These are phyloP conservation scores for Nomada hirtipes DNA, from an alignment of 2,888 invertebrate genomes.

Conservation along the genomic window DNA sequence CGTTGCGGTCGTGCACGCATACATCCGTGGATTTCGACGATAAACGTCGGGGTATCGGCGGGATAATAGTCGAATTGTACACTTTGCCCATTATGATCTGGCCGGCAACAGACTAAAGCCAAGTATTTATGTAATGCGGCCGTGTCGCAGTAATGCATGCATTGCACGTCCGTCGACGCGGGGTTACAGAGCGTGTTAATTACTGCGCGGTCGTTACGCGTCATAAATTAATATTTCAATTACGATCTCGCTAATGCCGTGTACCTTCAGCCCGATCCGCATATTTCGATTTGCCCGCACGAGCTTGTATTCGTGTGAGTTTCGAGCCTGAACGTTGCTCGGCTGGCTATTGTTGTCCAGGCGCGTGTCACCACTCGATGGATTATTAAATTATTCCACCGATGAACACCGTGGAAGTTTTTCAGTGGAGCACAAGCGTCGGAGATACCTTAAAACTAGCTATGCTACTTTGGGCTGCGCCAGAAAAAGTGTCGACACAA, in stretches of 20 bases:
- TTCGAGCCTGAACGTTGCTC: too few species aligned
- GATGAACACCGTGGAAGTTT: too few species aligned
- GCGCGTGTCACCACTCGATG: too few species aligned
- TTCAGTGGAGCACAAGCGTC: too few species aligned
- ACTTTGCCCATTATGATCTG: slow-evolving; percentile 79
- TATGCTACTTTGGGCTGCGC: too few species aligned
- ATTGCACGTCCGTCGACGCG: slow-evolving; percentile 78
- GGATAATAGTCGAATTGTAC: slow-evolving; percentile 77
- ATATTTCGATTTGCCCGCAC: slow-evolving; percentile 42
- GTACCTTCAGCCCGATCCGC: slow-evolving; percentile 49
- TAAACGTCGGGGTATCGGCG: slow-evolving; percentile 67
- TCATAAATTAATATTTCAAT: slow-evolving; percentile 83
- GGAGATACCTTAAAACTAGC: too few species aligned
- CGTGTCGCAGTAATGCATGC: slow-evolving; percentile 78
- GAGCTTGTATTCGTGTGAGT: not conserved
- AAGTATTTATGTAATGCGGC: slow-evolving; percentile 80
- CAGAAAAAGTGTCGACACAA: too few species aligned
- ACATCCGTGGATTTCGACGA: slow-evolving; percentile 69
- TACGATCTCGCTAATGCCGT: slow-evolving; percentile 78
- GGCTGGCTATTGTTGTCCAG: too few species aligned
- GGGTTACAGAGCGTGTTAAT: slow-evolving; percentile 80
- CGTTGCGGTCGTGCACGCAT: slow-evolving; percentile 13
- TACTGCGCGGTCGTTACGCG: slow-evolving; percentile 77
- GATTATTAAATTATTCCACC: too few species aligned
- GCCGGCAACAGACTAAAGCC: slow-evolving; percentile 74